Evolutionary conservation across 2,797 vertebrate species (phyloP).

Genomic region (Eurystomus glaucurus): DNA sequence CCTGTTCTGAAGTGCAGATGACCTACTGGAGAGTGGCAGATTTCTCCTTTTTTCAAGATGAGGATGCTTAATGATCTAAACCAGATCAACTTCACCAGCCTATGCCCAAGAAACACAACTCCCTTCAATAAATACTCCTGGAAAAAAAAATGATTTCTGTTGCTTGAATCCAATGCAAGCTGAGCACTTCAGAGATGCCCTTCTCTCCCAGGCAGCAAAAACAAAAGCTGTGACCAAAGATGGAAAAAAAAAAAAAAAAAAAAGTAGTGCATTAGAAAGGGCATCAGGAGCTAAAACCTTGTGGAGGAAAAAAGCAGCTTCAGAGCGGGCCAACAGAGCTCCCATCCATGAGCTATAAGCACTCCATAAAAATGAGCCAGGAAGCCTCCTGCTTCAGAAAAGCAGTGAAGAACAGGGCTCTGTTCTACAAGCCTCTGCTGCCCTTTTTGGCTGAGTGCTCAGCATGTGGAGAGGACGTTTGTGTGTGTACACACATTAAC

Average conservation of each 20-base stretch:
- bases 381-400: not conserved
- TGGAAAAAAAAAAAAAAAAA: not conserved
- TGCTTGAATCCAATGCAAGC: not conserved
- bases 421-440: not conserved
- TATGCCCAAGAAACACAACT: not conserved
- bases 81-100: not conserved
- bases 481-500: not conserved
- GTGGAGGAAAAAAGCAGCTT: not conserved
- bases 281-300: not conserved
- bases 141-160: not conserved
- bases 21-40: not conserved
- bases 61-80: not conserved
- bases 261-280: not conserved
- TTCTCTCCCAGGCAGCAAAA: not conserved
- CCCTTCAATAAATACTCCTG: not conserved
- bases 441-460: not conserved
- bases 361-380: not conserved
- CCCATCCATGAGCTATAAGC: not conserved
- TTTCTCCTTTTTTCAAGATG: not conserved
- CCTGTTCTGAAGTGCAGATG: not conserved
- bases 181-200: not conserved
- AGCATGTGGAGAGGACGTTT: not conserved
- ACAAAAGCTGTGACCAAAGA: not conserved
- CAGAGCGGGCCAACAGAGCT: not conserved
- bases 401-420: not conserved